Percentiles rank a stretch among this genome's conserved stretches.
Conservation (phyloP, 2,888 invertebrate genomes). For the Meganola albula region DNA sequence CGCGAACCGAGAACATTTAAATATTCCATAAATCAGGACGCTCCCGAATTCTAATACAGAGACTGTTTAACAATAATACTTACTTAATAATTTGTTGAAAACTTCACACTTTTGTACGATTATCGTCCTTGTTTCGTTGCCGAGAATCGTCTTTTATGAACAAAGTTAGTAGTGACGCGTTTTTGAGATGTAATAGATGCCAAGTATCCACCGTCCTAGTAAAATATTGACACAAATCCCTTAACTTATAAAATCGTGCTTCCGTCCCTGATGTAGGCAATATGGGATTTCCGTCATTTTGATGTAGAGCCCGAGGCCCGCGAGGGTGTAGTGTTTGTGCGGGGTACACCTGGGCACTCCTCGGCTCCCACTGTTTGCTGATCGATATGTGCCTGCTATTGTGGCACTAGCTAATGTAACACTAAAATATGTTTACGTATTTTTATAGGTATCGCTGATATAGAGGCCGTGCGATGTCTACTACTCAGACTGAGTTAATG, state of each 20-base stretch:
- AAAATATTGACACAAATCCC: constrained; percentile 78
- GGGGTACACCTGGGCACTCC: constrained; percentile 68
- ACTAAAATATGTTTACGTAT: constrained; percentile 24
- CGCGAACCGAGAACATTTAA: constrained; percentile 47
- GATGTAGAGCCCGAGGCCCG: constrained; percentile 57
- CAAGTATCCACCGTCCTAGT: constrained; percentile 61
- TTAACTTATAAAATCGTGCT: constrained; percentile 77
- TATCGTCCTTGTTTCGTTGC: constrained; percentile 41
- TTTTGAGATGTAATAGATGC: too few species aligned
- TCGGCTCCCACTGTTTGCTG: constrained; percentile 51
- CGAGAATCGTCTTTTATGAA: constrained; percentile 47
- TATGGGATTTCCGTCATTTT: constrained; percentile 76
- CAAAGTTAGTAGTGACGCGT: too few species aligned
- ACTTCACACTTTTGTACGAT: constrained; percentile 49
- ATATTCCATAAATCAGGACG: constrained; percentile 66
- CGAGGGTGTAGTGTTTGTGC: constrained; percentile 52
- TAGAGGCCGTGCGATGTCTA: too few species aligned
- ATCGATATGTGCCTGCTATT: constrained; percentile 52
- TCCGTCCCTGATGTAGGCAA: constrained; percentile 69
- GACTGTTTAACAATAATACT: constrained; percentile 61
- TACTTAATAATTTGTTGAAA: constrained; percentile 42
- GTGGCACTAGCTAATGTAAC: constrained; percentile 29
- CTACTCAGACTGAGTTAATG: too few species aligned
- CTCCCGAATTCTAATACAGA: constrained; percentile 53
- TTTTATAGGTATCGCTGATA: too few species aligned